These are phyloP conservation scores for Bujurquina vittata DNA, from an alignment of 2,113 vertebrate species.

Conservation along the genomic window DNA sequence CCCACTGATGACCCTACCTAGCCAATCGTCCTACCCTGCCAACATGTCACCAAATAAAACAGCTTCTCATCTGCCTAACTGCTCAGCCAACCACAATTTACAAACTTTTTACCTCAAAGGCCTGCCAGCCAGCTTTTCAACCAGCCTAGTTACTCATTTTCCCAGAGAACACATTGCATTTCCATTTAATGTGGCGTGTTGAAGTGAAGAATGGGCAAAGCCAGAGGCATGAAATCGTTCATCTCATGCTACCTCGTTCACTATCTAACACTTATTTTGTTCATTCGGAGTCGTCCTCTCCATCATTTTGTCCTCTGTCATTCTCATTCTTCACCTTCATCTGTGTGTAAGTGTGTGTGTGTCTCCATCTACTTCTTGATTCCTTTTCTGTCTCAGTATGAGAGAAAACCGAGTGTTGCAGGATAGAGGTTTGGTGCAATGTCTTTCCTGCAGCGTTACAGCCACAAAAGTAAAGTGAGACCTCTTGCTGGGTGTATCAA, in stretches of 20 bases:
- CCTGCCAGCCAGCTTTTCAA: constrained; percentile 1
- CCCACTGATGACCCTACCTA: not conserved
- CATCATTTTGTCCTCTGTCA: constrained; percentile 15
- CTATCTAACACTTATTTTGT: constrained; percentile 43
- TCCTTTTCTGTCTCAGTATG: not conserved
- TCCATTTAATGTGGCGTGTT: constrained; percentile 33
- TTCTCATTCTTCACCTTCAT: not conserved
- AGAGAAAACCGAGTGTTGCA: constrained; percentile 4
- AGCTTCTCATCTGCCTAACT: not conserved
- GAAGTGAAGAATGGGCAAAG: constrained; percentile 36
- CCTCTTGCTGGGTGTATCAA: constrained; percentile 40
- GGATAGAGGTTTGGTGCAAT: constrained; percentile 24
- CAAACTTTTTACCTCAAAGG: not conserved
- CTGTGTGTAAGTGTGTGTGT: not conserved
- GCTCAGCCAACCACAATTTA: not conserved
- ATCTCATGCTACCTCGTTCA: constrained; percentile 46
- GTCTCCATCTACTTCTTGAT: not conserved
- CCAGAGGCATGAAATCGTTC: constrained; percentile 48
- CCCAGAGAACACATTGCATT: constrained; percentile 29
- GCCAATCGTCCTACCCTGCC: not conserved
- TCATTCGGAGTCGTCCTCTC: constrained; percentile 20
- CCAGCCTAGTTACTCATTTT: constrained; percentile 5
- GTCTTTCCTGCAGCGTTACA: constrained; percentile 11
- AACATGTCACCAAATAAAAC: constrained; percentile 16
- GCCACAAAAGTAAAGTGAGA: constrained; percentile 51